These are phyloP conservation scores for Gasteruption jaculator DNA, from an alignment of 2,888 invertebrate species.

Conservation along the genomic window DNA sequence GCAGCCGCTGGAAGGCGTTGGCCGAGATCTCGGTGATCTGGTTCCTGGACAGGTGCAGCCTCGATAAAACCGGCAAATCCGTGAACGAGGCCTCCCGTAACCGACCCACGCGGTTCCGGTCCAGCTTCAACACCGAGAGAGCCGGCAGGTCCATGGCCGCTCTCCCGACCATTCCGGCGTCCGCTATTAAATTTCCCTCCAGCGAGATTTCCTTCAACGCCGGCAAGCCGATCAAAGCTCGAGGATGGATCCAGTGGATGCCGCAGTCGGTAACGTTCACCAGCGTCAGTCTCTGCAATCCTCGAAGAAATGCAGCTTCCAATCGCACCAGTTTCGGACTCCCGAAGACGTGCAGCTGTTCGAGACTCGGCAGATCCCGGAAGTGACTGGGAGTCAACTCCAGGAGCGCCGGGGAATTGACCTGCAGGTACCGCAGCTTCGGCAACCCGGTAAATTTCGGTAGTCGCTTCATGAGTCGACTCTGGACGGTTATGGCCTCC, in stretches of 20 bases:
- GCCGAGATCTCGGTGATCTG: slow-evolving; percentile 71
- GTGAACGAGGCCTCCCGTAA: slow-evolving; percentile 76
- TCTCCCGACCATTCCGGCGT: slow-evolving; percentile 78
- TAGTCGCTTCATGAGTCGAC: slow-evolving; percentile 69
- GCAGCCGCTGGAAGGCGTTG: slow-evolving; percentile 77
- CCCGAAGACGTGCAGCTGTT: slow-evolving; percentile 70
- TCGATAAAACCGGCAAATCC: slow-evolving; percentile 67
- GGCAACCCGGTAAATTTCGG: slow-evolving; percentile 67
- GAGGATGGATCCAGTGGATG: slow-evolving; percentile 72
- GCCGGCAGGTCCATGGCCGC: slow-evolving; percentile 72
- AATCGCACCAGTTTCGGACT: slow-evolving; percentile 64
- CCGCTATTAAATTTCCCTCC: slow-evolving; percentile 68
- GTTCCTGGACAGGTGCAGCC: slow-evolving; percentile 67
- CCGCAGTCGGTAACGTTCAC: slow-evolving; percentile 76
- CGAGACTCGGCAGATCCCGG: slow-evolving; percentile 66
- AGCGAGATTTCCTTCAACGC: slow-evolving; percentile 66
- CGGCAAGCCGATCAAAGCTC: slow-evolving; percentile 71
- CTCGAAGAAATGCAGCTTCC: slow-evolving; percentile 70
- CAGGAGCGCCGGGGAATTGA: slow-evolving; percentile 65
- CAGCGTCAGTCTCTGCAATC: slow-evolving; percentile 62
- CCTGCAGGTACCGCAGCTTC: slow-evolving; percentile 69
- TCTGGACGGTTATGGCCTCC: slow-evolving; percentile 80
- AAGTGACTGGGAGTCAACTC: slow-evolving; percentile 68
- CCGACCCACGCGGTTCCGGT: slow-evolving; percentile 67
- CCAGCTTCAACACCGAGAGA: slow-evolving; percentile 66